Evolutionary conservation across 2,113 vertebrate species (phyloP), one percentile per base, ranked within the genome.

Genomic region (Oplegnathus fasciatus): DNA sequence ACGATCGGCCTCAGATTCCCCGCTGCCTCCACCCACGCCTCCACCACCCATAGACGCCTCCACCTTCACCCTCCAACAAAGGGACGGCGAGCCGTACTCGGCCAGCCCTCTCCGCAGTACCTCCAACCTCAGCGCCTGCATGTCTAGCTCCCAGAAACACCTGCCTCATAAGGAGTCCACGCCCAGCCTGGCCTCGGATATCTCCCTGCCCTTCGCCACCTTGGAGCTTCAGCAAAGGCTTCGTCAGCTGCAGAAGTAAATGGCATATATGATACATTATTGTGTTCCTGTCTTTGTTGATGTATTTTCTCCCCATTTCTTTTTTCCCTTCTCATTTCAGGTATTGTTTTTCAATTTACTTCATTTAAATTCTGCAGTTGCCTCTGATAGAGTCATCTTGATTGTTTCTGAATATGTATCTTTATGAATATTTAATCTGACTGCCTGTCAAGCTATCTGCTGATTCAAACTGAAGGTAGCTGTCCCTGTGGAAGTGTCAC

Each of bases 101-200:
- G 94, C 94, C 84, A 95, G 95, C 89, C 96, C 96, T 0, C 95
- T 93, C 75, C 93, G 93, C 65, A 97, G 97, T 58, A 87, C 92
- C 78, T 97, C 97, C 78, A 96, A 94, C 74, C 96, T 97, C 1
- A 95, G 95, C 22, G 93, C 91, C 28, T 82, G 93, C 17, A 96
- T 96, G 20, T 92, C 95, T 1, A 92, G 75, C 61, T 97, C 97
- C 9, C 97, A 97, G 52, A 97, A 97, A 74, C 97, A 96, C 84
- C 87, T 96, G 13, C 93, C 96, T 0, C 93, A 96, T 77, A 98
- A 97, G 84, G 97, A 99, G 86, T 97, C 98, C 79, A 99, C 97
- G 0, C 96, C 96, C 58, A 99, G 98, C 93, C 97, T 99, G 58
- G 98, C 97, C 80, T 99, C 98, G 0, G 98, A 99, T 64, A 92